Conservation (phyloP, 2,888 invertebrate genomes). For the Leptinotarsa tumamoca region DNA sequence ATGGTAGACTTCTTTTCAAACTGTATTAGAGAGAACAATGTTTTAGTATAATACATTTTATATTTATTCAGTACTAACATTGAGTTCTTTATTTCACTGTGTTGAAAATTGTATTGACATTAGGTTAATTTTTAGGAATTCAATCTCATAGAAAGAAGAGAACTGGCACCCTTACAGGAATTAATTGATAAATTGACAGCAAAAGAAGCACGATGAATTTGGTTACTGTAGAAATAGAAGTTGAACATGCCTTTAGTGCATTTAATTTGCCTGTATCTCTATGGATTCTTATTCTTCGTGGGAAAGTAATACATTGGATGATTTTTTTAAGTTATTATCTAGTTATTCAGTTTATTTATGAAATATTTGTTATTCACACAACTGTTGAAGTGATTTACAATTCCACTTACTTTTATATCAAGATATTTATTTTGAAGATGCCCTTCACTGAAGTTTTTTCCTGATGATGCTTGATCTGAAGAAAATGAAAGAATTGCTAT, state of each 20-base stretch:
- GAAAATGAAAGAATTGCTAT: too few relatives aligned
- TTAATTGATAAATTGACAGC: slow-evolving; percentile 95
- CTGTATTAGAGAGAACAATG: too few relatives aligned
- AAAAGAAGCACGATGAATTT: slow-evolving; percentile 85
- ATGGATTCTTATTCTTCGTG: neutral
- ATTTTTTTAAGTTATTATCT: neutral
- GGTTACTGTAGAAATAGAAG: neutral
- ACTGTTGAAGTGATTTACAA: slow-evolving; percentile 3
- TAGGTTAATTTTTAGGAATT: slow-evolving; percentile 83
- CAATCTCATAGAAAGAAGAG: slow-evolving; percentile 94
- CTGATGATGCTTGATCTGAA: neutral
- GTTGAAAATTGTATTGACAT: neutral
- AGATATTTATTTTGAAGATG: neutral
- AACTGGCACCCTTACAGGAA: slow-evolving; percentile 96
- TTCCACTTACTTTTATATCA: neutral
- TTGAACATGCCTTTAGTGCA: slow-evolving; percentile 8
- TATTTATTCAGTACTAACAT: too few relatives aligned
- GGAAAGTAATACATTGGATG: neutral
- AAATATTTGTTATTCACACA: neutral
- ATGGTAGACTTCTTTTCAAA: too few relatives aligned
- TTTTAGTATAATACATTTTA: too few relatives aligned
- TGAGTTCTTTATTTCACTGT: too few relatives aligned
- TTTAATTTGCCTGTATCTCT: slow-evolving; percentile 17
- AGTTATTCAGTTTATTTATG: slow-evolving; percentile 16
- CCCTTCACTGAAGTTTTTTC: neutral